Percentiles rank a stretch among this genome's conserved stretches.
phyloP scores from a whole-genome alignment of 1,140 invertebrate genomes.

The Coelopa frigida region DNA sequence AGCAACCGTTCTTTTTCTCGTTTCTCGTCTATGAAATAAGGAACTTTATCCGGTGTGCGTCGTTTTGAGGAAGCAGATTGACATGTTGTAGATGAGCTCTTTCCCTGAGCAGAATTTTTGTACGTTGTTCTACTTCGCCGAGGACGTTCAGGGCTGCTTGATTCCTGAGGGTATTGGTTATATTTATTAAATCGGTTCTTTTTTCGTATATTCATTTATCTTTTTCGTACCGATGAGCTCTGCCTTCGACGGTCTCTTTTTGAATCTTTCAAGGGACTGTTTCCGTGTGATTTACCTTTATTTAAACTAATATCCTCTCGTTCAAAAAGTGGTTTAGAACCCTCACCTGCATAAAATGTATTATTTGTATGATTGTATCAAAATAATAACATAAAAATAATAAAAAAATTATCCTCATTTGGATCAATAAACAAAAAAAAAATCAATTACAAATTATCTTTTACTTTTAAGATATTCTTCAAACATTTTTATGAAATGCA shows the following conservation, averaged over 20 bases:
- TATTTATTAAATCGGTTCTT: neutral
- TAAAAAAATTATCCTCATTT: neutral
- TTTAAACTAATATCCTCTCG: conserved; percentile 3
- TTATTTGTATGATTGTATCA: too few species aligned
- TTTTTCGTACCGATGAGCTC: neutral
- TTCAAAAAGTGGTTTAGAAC: conserved; percentile 6
- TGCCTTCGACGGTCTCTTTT: neutral
- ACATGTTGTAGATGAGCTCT: neutral
- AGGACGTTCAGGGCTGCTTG: conserved; percentile 4
- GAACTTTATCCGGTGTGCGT: conserved; percentile 1
- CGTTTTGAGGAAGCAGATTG: neutral
- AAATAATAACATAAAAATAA: neutral
- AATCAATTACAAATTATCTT: neutral
- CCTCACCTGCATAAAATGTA: conserved; percentile 5
- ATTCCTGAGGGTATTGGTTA: neutral
- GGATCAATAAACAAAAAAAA: neutral
- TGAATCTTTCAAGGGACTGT: neutral
- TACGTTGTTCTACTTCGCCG: neutral
- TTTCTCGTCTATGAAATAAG: conserved; percentile 1
- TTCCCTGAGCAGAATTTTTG: neutral
- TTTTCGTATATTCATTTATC: neutral
- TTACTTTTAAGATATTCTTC: neutral
- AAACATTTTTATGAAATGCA: neutral
- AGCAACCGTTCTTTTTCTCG: conserved; percentile 6
- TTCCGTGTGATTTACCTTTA: neutral